phyloP scores from a whole-genome alignment of 2,113 vertebrate genomes.

The Nycticebus coucang region DNA sequence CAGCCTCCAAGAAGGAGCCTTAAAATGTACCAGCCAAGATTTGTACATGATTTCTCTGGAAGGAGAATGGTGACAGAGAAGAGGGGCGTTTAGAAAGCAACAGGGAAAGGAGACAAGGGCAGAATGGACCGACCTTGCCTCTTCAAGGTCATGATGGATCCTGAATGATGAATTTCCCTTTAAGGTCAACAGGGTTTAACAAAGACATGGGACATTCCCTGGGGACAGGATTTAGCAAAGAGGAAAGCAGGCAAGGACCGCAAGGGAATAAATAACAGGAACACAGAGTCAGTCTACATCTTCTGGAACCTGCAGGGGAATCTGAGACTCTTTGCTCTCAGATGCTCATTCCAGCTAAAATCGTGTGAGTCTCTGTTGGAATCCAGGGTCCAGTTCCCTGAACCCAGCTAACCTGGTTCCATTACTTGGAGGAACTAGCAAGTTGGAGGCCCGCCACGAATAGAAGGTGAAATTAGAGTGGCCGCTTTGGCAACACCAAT shows the following conservation, averaged over 20 bases:
- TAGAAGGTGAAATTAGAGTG: too few relatives aligned
- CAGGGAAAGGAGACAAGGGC: neutral
- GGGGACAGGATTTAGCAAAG: neutral
- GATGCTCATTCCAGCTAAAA: neutral
- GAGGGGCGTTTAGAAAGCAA: neutral
- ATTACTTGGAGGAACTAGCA: too few relatives aligned
- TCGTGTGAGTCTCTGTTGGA: too few relatives aligned
- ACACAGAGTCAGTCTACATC: neutral
- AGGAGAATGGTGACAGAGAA: neutral
- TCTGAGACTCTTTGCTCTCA: neutral
- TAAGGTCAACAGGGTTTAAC: too few relatives aligned
- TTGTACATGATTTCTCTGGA: neutral
- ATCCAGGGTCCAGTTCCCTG: too few relatives aligned
- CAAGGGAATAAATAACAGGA: neutral
- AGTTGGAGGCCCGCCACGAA: too few relatives aligned
- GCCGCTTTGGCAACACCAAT: too few relatives aligned
- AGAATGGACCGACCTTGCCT: slow-evolving; percentile 45
- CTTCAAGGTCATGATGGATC: neutral
- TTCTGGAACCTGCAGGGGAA: too few relatives aligned
- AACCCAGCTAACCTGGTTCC: too few relatives aligned
- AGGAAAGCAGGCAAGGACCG: neutral
- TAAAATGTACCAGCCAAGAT: neutral
- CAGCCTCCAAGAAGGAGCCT: neutral
- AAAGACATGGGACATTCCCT: accelerated
- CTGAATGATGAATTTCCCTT: neutral